These are phyloP conservation scores for Spinus olivaceus DNA, from an alignment of 2,797 vertebrate genomes.

Conservation along the genomic window DNA sequence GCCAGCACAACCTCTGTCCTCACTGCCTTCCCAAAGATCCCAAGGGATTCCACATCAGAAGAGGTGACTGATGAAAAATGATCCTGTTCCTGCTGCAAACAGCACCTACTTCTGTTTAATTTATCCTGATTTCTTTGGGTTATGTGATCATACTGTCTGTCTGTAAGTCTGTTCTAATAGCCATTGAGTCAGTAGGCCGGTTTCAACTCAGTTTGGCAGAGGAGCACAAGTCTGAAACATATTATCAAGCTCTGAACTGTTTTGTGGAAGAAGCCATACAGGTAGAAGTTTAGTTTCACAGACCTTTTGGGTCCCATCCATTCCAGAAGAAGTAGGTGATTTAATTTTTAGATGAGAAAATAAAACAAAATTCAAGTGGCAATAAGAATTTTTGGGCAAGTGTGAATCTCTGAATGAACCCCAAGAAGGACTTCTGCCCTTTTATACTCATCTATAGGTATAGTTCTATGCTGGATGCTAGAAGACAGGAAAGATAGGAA, in stretches of 20 bases:
- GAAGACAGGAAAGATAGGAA: background rate
- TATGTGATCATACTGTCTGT: background rate
- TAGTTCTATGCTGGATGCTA: background rate
- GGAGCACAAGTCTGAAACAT: background rate
- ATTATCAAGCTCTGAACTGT: background rate
- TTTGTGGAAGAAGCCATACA: background rate
- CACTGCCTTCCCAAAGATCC: background rate
- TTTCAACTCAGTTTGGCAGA: background rate
- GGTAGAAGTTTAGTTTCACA: background rate
- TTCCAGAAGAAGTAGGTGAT: background rate
- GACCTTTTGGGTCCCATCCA: background rate
- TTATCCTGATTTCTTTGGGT: background rate
- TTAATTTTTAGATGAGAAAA: background rate
- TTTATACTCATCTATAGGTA: background rate
- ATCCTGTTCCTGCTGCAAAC: background rate
- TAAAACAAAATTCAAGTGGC: background rate
- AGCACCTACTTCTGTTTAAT: background rate
- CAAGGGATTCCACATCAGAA: background rate
- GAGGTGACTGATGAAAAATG: background rate
- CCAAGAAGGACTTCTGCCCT: background rate
- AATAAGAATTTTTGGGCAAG: background rate
- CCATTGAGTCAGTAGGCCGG: background rate
- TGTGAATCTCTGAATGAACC: background rate
- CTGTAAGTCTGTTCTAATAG: background rate
- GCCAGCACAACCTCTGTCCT: background rate